Evolutionary conservation across 2,113 vertebrate genomes (phyloP).

Genomic region (Egretta garzetta): DNA sequence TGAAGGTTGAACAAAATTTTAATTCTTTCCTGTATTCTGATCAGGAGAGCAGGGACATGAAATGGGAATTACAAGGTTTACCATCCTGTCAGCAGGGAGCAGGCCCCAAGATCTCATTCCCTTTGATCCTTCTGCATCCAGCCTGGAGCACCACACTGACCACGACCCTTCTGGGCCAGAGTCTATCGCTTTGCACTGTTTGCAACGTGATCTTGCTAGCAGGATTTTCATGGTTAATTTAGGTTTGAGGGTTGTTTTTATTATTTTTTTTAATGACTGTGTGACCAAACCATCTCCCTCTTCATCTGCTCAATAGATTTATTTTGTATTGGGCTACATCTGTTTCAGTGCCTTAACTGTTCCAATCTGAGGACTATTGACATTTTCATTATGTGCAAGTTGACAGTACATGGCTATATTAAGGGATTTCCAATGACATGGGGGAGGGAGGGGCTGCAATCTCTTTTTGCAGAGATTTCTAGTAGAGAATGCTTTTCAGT

Average conservation of each 20-base stretch:
- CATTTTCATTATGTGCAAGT: conserved; percentile 38
- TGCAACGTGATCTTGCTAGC: neutral
- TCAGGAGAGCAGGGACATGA: neutral
- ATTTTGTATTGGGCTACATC: conserved; percentile 10
- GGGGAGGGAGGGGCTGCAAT: neutral
- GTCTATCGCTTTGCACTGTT: rapidly evolving
- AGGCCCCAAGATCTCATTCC: neutral
- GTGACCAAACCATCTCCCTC: neutral
- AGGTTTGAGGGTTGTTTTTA: neutral
- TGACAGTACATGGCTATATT: conserved; percentile 34
- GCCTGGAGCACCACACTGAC: neutral
- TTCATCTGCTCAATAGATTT: neutral
- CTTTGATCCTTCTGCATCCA: neutral
- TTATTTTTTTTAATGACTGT: neutral
- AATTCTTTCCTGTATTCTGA: neutral
- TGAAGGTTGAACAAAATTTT: neutral
- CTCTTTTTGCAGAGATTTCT: neutral
- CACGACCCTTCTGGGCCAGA: rapidly evolving
- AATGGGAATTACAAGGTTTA: neutral
- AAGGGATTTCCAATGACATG: neutral
- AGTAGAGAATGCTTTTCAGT: neutral
- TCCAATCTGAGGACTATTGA: conserved; percentile 39
- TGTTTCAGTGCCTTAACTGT: conserved; percentile 34
- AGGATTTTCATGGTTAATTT: neutral
- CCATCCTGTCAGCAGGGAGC: neutral